These are phyloP conservation scores for Macrotrachela quadricornifera DNA, from an alignment of 1,140 invertebrate genomes.

Conservation along the genomic window DNA sequence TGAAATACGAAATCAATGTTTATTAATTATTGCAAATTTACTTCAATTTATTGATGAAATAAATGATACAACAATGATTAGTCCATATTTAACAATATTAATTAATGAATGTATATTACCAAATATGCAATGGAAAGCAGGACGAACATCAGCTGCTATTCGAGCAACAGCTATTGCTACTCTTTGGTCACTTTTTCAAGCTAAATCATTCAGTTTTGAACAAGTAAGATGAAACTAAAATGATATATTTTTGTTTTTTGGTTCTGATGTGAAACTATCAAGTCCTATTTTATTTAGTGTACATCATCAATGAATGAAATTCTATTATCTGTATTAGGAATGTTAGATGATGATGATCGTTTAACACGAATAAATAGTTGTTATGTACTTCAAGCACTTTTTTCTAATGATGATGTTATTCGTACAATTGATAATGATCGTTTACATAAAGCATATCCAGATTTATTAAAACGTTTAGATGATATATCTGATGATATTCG, in stretches of 20 bases:
- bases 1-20: conserved; percentile 43
- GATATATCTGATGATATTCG: conserved; percentile 47
- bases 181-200: conserved; percentile 44
- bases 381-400: conserved; percentile 32
- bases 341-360: conserved; percentile 41
- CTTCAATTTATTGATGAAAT: background rate
- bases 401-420: conserved; percentile 16
- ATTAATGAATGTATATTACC: conserved; percentile 44
- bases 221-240: background rate
- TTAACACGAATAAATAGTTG: conserved; percentile 42
- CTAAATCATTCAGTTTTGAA: conserved; percentile 21
- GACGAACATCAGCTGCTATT: conserved; percentile 51
- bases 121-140: conserved; percentile 57
- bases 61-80: background rate
- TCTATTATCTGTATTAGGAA: conserved; percentile 13
- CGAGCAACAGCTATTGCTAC: conserved; percentile 53
- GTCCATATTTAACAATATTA: conserved; percentile 7
- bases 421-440: conserved; percentile 13
- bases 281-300: background rate
- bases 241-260: background rate
- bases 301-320: background rate
- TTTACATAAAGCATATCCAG: conserved; percentile 31
- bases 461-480: conserved; percentile 47
- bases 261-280: background rate
- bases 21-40: conserved; percentile 16